Evolutionary conservation across 2,113 vertebrate species (phyloP).

Genomic region (Prinia subflava): DNA sequence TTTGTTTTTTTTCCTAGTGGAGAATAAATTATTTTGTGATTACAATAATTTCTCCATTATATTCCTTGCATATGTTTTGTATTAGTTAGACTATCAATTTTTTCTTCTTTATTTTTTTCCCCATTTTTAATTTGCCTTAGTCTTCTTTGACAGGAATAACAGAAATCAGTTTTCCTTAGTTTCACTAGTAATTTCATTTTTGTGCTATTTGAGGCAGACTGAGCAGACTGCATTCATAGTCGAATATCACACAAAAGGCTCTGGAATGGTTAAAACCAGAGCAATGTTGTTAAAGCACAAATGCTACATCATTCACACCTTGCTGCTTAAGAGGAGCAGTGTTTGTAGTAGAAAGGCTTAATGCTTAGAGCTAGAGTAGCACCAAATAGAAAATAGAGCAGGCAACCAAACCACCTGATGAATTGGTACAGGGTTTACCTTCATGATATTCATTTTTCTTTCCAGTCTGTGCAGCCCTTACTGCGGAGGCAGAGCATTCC

Average conservation of each 20-base stretch:
- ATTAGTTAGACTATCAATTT: neutral
- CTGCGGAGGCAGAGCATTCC: fast-evolving
- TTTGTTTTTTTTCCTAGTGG: neutral
- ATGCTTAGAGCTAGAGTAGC: neutral
- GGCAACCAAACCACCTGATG: neutral
- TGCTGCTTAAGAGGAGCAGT: neutral
- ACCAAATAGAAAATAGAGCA: neutral
- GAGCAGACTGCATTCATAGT: neutral
- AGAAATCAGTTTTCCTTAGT: neutral
- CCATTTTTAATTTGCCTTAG: neutral
- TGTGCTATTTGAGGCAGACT: neutral
- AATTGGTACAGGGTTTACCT: constrained; percentile 14
- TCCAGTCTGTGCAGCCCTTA: neutral
- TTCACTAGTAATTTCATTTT: neutral
- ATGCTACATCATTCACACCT: neutral
- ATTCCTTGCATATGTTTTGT: neutral
- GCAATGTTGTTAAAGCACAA: neutral
- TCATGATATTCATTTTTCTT: constrained; percentile 7
- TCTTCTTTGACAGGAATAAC: neutral
- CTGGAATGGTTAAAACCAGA: neutral
- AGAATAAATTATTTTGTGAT: neutral
- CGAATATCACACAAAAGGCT: neutral
- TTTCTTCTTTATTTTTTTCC: no score
- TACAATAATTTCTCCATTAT: neutral
- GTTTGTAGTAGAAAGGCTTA: neutral